A percentile compares a stretch with the other conserved stretches of the same genome.
Evolutionary conservation across 64 coral and sea anemone species (phyloP).

Genomic region (Porites lutea): DNA sequence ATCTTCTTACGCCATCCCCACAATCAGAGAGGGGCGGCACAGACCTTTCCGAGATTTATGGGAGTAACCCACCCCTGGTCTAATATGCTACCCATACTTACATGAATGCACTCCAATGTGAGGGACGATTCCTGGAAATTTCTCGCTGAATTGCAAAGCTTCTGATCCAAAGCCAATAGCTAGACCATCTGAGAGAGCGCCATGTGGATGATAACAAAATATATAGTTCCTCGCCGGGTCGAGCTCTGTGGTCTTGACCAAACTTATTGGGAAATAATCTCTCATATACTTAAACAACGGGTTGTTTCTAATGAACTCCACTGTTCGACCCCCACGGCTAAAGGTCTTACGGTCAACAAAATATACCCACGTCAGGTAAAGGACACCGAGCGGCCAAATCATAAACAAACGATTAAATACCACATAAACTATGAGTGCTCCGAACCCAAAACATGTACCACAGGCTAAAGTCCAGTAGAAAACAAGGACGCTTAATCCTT

Average conservation of each 20-base stretch:
- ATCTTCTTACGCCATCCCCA: too few relatives aligned
- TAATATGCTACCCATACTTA: too few relatives aligned
- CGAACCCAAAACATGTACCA: neutral
- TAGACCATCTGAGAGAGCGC: slow-evolving; percentile 59
- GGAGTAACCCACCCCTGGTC: too few relatives aligned
- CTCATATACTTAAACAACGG: slow-evolving; percentile 29
- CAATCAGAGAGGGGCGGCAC: too few relatives aligned
- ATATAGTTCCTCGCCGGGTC: slow-evolving; percentile 60
- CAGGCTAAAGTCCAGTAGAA: neutral
- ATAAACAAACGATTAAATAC: neutral
- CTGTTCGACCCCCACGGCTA: slow-evolving; percentile 13
- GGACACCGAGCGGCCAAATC: neutral
- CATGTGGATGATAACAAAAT: slow-evolving; percentile 75
- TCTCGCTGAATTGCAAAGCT: slow-evolving; percentile 37
- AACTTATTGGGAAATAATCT: slow-evolving; percentile 64
- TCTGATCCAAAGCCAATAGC: slow-evolving; percentile 46
- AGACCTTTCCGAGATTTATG: too few relatives aligned
- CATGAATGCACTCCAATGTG: slow-evolving; percentile 44
- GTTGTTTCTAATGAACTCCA: slow-evolving; percentile 29
- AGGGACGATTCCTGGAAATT: slow-evolving; percentile 66
- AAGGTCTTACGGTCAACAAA: neutral
- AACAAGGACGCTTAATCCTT: neutral
- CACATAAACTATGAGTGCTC: neutral
- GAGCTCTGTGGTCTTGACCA: slow-evolving; percentile 60
- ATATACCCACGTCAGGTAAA: neutral